Base-by-base conservation (phyloP, 2,888 invertebrate species). In the Pyrocoelia pectoralis region DNA sequence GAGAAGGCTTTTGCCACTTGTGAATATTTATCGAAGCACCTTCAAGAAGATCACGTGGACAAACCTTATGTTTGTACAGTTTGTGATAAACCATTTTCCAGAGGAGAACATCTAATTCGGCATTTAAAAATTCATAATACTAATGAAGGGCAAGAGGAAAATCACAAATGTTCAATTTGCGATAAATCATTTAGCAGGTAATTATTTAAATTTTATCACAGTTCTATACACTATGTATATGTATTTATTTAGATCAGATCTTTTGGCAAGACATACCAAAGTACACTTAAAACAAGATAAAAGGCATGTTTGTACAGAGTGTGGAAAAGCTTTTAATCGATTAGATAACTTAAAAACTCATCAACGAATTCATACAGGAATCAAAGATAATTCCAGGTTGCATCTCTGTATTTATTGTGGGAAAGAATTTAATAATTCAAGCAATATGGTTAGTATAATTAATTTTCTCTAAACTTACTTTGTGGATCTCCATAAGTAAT, bases 211-310 rank as follows among this genome's bases (percentile, higher is more conserved):
- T 48, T 17, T 48, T 10, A 48, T 10, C 1, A 19, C 18, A 17
- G 66, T 66, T 4, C n/a, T 33, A n/a, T 33, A 4, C 9, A n/a
- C 9, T n/a, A 8, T 10, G 10, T n/a, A 3, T 33, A 8, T 8
- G 3, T 33, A 3, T 68, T 52, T 58, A 78, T 83, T 71, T 76
- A 88, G 89, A 77, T 85, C 86, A 52, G 89, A 89, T 68, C 84
- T 87, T 72, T 81, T 90, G 8, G 86, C 86, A 0, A 84, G 88
- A 53, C 90, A 90, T 77, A 84, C 85, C 15, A 87, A 87, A 71
- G 81, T 86, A n/a, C 89, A 90, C 75, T 67, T 82, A 41, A 73
- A 80, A 56, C 80, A 81, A 67, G 82, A 82, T 61, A 82, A 82
- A 64, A 68, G 81, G 19, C 82, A 82, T 68, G 83, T 86, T 49